Base-by-base conservation (phyloP, 1,140 invertebrate species). In the Zaprionus taronus region DNA sequence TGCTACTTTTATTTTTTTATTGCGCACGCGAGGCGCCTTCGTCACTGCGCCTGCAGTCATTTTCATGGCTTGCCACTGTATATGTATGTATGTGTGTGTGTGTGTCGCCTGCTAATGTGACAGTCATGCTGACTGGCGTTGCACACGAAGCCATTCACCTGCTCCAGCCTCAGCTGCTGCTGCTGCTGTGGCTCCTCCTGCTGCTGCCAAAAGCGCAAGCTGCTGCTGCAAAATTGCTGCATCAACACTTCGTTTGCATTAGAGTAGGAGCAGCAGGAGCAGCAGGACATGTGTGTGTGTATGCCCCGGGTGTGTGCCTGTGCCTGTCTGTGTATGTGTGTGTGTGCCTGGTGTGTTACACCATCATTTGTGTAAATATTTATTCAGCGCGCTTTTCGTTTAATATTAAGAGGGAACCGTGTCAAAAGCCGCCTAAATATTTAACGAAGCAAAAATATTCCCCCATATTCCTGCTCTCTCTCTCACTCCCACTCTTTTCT, bases 341-440 rank as follows among this genome's bases (percentile, higher is more conserved):
- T 31, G 65, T 72, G 70, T 78, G 67, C 51, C 75, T 67, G 81
- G 31, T 57, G 60, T 71, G 60, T 51, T 75, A 71, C 71, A 72
- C 84, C 85, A 84, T 90, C 85, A 85, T 89, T 89, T 85, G 85
- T 90, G 86, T 90, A 89, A 83, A 89, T 89, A 89, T 89, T 89
- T 89, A 66, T 77, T 71, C 79, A 75, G 67, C 74, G 85, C 85
- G 69, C 86, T 80, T 89, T 47, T 89, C 85, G 85, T 89, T 90
- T 89, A 89, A 89, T 90, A 89, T 89, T 79, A 81, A 89, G 84
- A 84, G 79, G 56, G 84, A 71, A 80, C 75, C 68, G 81, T 89
- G 84, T 89, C 85, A 89, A 89, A 87, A 87, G 84, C 84, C 67
- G 84, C 81, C 84, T 87, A 84, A 89, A 89, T 89, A 89, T 90